These are phyloP conservation scores for Ephialtes manifestator DNA, from an alignment of 2,888 invertebrate species.

Conservation along the genomic window DNA sequence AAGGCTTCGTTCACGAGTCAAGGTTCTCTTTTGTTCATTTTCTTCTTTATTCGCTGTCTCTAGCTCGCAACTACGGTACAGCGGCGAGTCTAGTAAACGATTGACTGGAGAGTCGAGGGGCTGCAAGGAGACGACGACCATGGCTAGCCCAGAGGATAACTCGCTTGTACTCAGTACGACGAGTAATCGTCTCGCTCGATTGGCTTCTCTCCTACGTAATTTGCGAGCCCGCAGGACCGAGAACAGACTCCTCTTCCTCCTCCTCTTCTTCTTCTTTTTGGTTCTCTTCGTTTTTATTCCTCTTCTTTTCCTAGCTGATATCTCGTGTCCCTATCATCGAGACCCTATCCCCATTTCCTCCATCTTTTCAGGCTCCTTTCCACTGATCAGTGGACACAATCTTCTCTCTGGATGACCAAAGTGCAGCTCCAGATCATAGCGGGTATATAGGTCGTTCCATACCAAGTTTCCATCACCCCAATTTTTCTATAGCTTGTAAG, in stretches of 20 bases:
- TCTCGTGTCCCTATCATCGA: constrained; percentile 49
- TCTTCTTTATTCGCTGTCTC: constrained; percentile 10
- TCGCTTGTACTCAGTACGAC: constrained; percentile 42
- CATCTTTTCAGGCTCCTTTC: constrained; percentile 23
- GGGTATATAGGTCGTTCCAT: too few species aligned
- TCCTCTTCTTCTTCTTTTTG: not conserved
- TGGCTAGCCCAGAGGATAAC: constrained; percentile 23
- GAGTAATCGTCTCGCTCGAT: constrained; percentile 69
- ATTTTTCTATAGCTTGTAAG: too few species aligned
- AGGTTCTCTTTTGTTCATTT: constrained; percentile 32
- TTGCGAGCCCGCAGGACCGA: constrained; percentile 59
- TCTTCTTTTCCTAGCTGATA: constrained; percentile 52
- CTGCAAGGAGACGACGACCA: not conserved
- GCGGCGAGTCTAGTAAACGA: constrained; percentile 29
- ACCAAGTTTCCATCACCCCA: too few species aligned
- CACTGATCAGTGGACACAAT: constrained; percentile 36
- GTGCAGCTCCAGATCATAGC: constrained; percentile 10
- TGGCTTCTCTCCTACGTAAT: constrained; percentile 68
- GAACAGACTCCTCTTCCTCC: constrained; percentile 39
- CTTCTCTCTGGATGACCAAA: constrained; percentile 5
- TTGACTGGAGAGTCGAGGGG: not conserved
- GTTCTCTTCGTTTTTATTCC: constrained; percentile 15
- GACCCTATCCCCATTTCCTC: constrained; percentile 32
- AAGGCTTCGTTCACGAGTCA: constrained; percentile 1
- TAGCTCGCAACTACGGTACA: not conserved